Conservation (phyloP, 2,888 invertebrate species). For the Lasius platythorax region DNA sequence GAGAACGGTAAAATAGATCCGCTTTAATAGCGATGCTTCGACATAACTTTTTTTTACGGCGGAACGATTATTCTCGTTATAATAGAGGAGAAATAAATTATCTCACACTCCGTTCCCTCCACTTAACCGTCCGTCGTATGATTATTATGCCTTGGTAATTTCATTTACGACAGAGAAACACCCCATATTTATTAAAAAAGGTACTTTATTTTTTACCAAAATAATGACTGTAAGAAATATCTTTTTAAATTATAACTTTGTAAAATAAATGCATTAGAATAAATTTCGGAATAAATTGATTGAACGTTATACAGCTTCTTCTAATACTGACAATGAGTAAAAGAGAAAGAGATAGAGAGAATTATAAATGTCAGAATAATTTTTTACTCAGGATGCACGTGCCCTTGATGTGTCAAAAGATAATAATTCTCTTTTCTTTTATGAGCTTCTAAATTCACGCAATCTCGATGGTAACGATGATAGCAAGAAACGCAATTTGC, state of each 20-base stretch:
- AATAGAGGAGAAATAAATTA: constrained; percentile 11
- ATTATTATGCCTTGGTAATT: background rate
- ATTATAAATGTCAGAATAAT: background rate
- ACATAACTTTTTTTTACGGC: constrained; percentile 11
- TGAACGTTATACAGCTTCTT: background rate
- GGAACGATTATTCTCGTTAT: constrained; percentile 14
- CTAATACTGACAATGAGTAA: background rate
- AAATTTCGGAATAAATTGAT: background rate
- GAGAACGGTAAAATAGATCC: constrained; percentile 20
- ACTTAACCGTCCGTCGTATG: background rate
- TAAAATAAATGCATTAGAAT: background rate
- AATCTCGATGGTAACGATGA: background rate
- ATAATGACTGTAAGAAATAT: background rate
- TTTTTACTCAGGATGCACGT: background rate
- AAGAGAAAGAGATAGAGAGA: too few species aligned
- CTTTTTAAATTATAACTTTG: background rate
- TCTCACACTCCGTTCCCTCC: background rate
- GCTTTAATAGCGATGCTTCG: constrained; percentile 25
- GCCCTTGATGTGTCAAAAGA: background rate
- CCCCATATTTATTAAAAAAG: background rate
- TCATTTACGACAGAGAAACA: background rate
- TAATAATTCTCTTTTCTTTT: constrained; percentile 4
- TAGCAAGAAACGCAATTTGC: constrained; percentile 35
- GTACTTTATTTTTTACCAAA: background rate
- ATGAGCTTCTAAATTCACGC: background rate